phyloP scores from a whole-genome alignment of 2,113 vertebrate genomes.

The Zosterops japonicus region DNA sequence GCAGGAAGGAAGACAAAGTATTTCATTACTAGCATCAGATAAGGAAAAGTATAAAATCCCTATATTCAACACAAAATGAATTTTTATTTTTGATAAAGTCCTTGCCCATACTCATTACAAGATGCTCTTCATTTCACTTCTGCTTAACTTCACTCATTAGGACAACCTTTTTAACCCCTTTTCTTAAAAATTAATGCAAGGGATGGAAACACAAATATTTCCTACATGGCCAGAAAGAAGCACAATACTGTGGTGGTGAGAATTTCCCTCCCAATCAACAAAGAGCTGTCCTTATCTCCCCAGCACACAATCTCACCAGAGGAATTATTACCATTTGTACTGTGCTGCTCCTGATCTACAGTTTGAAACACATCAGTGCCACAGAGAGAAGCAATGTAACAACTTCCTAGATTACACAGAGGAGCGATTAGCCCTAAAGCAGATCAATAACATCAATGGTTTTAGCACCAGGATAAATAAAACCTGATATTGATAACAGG shows the following conservation, averaged over 20 bases:
- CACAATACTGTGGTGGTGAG: neutral
- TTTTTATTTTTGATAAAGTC: neutral
- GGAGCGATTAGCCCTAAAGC: neutral
- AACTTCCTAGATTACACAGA: neutral
- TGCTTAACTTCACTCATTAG: neutral
- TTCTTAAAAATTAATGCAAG: neutral
- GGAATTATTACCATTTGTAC: neutral
- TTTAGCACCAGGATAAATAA: neutral
- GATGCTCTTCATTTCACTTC: neutral
- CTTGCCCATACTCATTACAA: neutral
- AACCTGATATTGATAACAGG: neutral
- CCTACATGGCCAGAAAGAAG: neutral
- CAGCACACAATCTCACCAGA: neutral
- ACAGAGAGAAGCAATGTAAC: neutral
- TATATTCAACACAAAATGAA: neutral
- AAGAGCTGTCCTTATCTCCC: neutral
- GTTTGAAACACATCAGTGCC: neutral
- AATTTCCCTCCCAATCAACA: neutral
- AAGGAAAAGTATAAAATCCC: neutral
- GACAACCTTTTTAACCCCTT: neutral
- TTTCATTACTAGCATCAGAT: neutral
- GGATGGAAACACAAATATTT: neutral
- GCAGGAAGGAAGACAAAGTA: neutral
- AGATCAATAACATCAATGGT: slow-evolving; percentile 31
- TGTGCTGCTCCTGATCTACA: neutral